Base-by-base conservation (phyloP, 1,140 invertebrate genomes). In the Bombus fervidus region DNA sequence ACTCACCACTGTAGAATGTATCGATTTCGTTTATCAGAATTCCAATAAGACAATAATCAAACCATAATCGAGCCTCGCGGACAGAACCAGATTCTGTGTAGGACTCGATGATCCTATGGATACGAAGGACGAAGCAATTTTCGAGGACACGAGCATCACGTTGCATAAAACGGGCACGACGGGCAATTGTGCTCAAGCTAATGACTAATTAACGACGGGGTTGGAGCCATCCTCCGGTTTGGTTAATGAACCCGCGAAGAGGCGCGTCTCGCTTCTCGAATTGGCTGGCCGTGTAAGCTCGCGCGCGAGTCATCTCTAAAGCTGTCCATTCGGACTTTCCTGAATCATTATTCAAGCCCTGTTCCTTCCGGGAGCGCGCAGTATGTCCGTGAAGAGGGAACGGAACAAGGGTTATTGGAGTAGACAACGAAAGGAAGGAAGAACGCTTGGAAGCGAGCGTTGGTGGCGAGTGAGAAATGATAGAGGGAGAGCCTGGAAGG, bases 281-380 rank as follows among this genome's bases (percentile, higher is more conserved):
- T 90, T 89, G 81, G 85, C 77, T 37, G n/a, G 88, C 66, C 28
- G 28, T n/a, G 59, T 12, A 62, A 62, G 28, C 59, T 62, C 28
- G 59, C 80, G 69, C 66, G 78, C 78, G 69, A 87, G 79, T 76
- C 86, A 83, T 89, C 85, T 64, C 83, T 66, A 73, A 81, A 87
- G 68, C 89, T 90, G 89, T 89, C 86, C 71, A 80, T 90, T 80
- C 57, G 47, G 34, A 81, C 81, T 76, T 64, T 28, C 43, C 18
- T 62, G 79, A 77, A 90, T 90, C 89, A 87, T 90, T 90, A 90
- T 87, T 90, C 89, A 89, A 89, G 85, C 74, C 28, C 85, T 79
- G 78, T 76, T 78, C 78, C 66, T 28, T 37, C 47, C 13, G 31
- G 31, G 15, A 66, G 66, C 18, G 28, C 59, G 47, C 75, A 83